Base-by-base conservation (phyloP, 1,140 invertebrate genomes). In the Pogonus chalceus region DNA sequence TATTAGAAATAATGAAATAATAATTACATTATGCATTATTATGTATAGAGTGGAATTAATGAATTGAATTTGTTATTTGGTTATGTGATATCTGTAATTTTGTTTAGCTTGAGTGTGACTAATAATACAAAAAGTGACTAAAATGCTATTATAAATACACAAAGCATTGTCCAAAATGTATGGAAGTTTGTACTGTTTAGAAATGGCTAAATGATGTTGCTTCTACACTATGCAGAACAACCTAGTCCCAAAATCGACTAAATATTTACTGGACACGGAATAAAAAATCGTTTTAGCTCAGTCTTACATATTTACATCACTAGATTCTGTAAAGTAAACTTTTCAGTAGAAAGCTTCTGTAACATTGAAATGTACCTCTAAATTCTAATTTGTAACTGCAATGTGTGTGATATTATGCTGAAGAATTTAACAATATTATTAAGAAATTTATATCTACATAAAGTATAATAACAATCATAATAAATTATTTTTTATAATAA, bases 271-370 rank as follows among this genome's bases (percentile, higher is more conserved):
- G 37, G 37, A 43, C 37, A 43, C 37, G 37, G 37, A 43, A 43
- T 43, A 43, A 43, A 12, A 43, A 12, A 9, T 43, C 37, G 37
- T 43, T 43, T 43, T 16, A 43, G 37, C 37, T 43, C 37, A 43
- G 37, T 43, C 37, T 43, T 43, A 43, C 37, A 43, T 43, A 43
- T 43, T 43, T 43, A 43, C 37, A 43, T 43, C 37, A 43, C 37
- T 43, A 43, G 37, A 43, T 43, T 43, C 7, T 43, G 37, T 43
- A 43, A 43, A 43, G 7, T 43, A 43, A 43, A 43, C 18, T 4
- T 12, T 43, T 43, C 18, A 43, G 37, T 12, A 43, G 9, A 12
- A 43, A 43, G 37, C 37, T 18, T 43, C 18, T 43, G 37, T 43
- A 43, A 43, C 37, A 43, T 16, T 18, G 37, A 43, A 43, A 43